Base-by-base conservation (phyloP, 2,797 vertebrate genomes). In the Falco cherrug region DNA sequence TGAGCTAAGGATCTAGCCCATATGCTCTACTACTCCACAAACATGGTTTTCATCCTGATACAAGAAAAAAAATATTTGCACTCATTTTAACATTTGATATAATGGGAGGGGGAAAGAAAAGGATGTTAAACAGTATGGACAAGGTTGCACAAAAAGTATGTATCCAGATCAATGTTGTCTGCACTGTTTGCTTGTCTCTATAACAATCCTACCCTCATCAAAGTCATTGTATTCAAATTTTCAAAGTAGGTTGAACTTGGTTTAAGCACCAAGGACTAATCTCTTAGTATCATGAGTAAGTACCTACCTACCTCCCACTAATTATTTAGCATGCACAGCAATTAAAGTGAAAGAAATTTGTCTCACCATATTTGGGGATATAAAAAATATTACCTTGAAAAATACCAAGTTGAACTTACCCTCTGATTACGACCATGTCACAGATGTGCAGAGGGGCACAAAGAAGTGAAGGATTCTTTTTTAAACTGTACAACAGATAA, bases 41-140 rank as follows among this genome's bases (percentile, higher is more conserved):
- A 90, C 76, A 43, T 17, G 1, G 2, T 13, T 71, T 76, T 87
- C n/a, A 54, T 73, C 22, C 5, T 45, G 6, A 41, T 65, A 39
- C 11, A 78, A 73, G 33, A 81, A 88, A 86, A 11, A 82, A 4
- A 54, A 37, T 26, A 76, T 76, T 59, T 82, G 17, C 29, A 89
- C 3, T 57, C 7, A 63, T 76, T 84, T 76, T 41, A 73, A 48
- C 85, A 80, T 68, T 6, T 37, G 21, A 69, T 94, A 89, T 63
- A 57, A 35, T n/a, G 21, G 13, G 2, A 16, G 5, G 8, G 8
- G 6, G 4, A 3, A 5, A 14, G 1, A 2, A 20, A 25, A 50
- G 11, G 8, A 5, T 15, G 13, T 61, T 68, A 37, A 67, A 64
- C 39, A 69, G 20, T 24, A 54, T 29, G 21, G 5, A 9, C 13